Evolutionary conservation across 37 sponge, comb jelly and placozoan genomes (phyloP).

Genomic region (Cladorhizidae sp.): DNA sequence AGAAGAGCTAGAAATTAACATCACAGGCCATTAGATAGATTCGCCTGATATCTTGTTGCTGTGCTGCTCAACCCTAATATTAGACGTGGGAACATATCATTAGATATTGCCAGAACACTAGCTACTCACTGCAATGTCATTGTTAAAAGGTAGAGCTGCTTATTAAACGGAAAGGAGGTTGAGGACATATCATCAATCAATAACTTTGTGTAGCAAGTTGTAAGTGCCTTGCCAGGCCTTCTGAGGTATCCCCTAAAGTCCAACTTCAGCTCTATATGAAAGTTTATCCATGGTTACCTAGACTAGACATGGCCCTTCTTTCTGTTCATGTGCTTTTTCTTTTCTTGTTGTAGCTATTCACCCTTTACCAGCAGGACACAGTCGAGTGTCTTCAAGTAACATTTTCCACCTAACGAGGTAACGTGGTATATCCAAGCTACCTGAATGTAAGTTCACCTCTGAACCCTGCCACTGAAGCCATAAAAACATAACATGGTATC

Average conservation of each 20-base stretch:
- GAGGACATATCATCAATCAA: no score
- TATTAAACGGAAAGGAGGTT: no score
- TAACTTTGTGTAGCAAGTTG: no score
- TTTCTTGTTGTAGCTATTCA: no score
- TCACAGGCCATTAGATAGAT: no score
- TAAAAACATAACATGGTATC: constrained; percentile 20
- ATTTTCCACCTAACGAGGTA: constrained; percentile 96
- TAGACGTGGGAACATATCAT: constrained; percentile 96
- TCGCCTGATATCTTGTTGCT: background rate
- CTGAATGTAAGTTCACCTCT: constrained; percentile 45
- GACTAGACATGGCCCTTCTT: background rate
- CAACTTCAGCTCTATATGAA: no score
- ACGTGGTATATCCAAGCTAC: constrained; percentile 87
- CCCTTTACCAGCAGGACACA: constrained; percentile 58
- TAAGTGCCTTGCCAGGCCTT: no score
- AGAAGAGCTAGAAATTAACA: no score
- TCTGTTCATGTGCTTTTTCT: no score
- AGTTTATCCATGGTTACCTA: no score
- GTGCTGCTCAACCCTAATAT: constrained; percentile 74
- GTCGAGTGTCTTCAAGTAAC: constrained; percentile 89
- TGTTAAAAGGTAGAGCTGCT: constrained; percentile 47
- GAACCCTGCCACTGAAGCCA: constrained; percentile 38
- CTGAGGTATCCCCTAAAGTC: no score
- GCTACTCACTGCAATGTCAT: constrained; percentile 67
- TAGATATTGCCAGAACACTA: constrained; percentile 96